Conservation (phyloP, 2,888 invertebrate species). For the Trachelus stipa region DNA sequence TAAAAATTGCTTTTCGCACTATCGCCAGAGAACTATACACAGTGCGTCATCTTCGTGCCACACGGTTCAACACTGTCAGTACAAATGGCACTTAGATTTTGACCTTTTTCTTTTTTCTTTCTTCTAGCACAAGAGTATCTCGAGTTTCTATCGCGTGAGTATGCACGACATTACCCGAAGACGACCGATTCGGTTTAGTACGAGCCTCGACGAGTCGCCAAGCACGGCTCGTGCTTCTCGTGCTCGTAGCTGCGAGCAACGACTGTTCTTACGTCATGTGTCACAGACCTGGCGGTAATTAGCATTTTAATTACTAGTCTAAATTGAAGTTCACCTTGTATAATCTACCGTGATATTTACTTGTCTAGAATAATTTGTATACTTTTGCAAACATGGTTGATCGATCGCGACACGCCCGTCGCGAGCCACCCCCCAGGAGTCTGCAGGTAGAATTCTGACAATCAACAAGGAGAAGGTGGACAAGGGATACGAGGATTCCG, state of each 20-base stretch:
- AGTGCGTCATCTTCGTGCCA: background rate
- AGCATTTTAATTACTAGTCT: background rate
- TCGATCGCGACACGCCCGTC: background rate
- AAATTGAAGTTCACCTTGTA: background rate
- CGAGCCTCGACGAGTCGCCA: constrained; percentile 65
- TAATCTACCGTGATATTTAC: background rate
- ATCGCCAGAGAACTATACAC: background rate
- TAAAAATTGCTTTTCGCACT: background rate
- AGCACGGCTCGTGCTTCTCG: constrained; percentile 59
- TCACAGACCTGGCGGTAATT: background rate
- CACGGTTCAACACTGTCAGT: background rate
- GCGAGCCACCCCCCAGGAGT: background rate
- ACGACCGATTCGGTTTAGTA: constrained; percentile 63
- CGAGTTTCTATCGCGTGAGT: constrained; percentile 64
- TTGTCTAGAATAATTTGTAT: background rate
- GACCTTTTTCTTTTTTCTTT: background rate
- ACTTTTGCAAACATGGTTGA: background rate
- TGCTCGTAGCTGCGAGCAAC: constrained; percentile 39
- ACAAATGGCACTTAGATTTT: background rate
- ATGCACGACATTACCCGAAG: constrained; percentile 49
- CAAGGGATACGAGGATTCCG: background rate
- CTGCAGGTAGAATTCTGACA: background rate
- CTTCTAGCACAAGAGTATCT: constrained; percentile 51
- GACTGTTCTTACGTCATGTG: constrained; percentile 7
- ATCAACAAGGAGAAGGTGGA: background rate